Percentiles rank a stretch among this genome's conserved stretches.
phyloP scores from a whole-genome alignment of 2,888 invertebrate species.

The Pheosia tremula region DNA sequence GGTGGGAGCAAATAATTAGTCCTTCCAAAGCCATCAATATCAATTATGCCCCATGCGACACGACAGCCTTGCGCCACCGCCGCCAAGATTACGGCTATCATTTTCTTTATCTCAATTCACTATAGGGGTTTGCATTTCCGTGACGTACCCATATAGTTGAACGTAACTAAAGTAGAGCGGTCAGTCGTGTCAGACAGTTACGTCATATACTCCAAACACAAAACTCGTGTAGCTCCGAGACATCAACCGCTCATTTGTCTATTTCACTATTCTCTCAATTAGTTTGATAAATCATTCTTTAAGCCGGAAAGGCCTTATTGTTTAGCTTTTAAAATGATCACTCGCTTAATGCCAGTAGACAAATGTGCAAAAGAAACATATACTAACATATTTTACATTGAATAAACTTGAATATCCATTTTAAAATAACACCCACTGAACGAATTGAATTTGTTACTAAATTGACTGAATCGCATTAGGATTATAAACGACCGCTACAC shows the following conservation, averaged over 20 bases:
- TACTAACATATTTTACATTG: no score
- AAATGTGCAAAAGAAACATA: background rate
- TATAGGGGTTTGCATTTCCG: slow-evolving; percentile 73
- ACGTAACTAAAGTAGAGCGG: slow-evolving; percentile 46
- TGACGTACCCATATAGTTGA: slow-evolving; percentile 47
- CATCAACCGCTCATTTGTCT: slow-evolving; percentile 1
- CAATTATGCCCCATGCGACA: slow-evolving; percentile 83
- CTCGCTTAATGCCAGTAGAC: background rate
- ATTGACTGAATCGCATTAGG: slow-evolving; percentile 29
- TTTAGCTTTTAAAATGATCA: background rate
- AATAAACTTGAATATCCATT: background rate
- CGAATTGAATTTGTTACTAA: slow-evolving; percentile 23
- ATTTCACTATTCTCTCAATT: slow-evolving; percentile 1
- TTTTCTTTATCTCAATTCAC: slow-evolving; percentile 55
- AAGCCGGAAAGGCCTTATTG: slow-evolving; percentile 1
- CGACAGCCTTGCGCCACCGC: slow-evolving; percentile 43
- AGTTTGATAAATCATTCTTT: background rate
- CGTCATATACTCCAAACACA: slow-evolving; percentile 14
- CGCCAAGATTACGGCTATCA: slow-evolving; percentile 58
- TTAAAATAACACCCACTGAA: background rate
- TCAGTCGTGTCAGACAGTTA: slow-evolving; percentile 38
- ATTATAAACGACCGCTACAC: slow-evolving; percentile 27
- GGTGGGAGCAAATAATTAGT: slow-evolving; percentile 73
- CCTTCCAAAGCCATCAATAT: slow-evolving; percentile 80
- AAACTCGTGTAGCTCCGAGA: slow-evolving; percentile 1